phyloP scores from a whole-genome alignment of 2,888 invertebrate species.

The Spodoptera picta region DNA sequence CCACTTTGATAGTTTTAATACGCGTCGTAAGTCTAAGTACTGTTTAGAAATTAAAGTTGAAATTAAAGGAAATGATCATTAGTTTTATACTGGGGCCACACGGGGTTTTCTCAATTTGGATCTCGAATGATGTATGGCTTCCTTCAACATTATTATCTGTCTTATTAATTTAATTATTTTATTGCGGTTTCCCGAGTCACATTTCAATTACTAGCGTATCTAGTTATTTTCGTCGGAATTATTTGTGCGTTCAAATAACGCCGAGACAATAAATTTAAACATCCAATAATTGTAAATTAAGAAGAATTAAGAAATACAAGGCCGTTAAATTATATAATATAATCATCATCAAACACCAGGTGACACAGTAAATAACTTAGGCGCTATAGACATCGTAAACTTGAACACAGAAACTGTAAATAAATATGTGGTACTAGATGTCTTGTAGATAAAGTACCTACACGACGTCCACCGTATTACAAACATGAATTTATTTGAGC shows the following conservation, averaged over 20 bases:
- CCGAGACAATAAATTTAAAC: background rate
- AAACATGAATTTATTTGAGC: conserved; percentile 71
- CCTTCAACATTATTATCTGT: conserved; percentile 40
- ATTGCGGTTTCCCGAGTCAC: conserved; percentile 2
- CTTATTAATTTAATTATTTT: conserved; percentile 25
- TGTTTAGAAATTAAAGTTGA: conserved; percentile 33
- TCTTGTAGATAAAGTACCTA: conserved; percentile 36
- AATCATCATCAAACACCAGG: conserved; percentile 20
- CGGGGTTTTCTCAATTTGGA: conserved; percentile 39
- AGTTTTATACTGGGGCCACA: conserved; percentile 33
- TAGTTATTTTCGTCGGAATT: conserved; percentile 15
- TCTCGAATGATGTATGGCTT: conserved; percentile 45
- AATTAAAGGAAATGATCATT: conserved; percentile 55
- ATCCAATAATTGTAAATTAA: conserved; percentile 17
- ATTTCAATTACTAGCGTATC: background rate
- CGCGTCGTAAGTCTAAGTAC: conserved; percentile 33
- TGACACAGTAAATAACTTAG: conserved; percentile 18
- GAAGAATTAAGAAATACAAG: conserved; percentile 20
- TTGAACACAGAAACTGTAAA: conserved; percentile 25
- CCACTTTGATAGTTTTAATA: conserved; percentile 61
- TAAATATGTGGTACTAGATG: conserved; percentile 21
- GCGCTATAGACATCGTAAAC: conserved; percentile 21
- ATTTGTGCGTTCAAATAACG: conserved; percentile 12
- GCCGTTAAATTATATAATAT: conserved; percentile 9
- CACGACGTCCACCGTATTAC: conserved; percentile 59